A percentile compares a stretch with the other conserved stretches of the same genome.
These are phyloP conservation scores for Scomberomorus guttatus DNA, from an alignment of 2,797 vertebrate species.

Conservation along the genomic window DNA sequence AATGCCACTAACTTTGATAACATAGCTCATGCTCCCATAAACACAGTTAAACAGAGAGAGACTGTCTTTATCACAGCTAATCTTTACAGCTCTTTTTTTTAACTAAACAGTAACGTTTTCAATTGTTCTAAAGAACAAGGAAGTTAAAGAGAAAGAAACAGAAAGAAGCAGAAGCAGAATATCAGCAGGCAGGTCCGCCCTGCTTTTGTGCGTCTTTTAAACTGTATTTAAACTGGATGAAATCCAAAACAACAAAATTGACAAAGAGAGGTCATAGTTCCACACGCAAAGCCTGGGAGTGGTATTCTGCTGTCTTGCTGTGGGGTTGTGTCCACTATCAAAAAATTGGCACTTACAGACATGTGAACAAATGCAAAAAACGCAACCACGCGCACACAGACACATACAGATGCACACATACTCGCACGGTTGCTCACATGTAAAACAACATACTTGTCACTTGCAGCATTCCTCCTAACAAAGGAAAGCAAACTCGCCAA, in stretches of 20 bases:
- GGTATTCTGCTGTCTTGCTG: conserved; percentile 43
- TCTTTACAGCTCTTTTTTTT: conserved; percentile 28
- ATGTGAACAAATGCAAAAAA: neutral
- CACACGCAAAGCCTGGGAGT: conserved; percentile 59
- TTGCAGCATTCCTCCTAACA: neutral
- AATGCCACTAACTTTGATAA: conserved; percentile 31
- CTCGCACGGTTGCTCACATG: neutral
- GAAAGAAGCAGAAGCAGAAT: conserved; percentile 25
- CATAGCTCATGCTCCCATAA: neutral
- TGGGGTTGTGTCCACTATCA: conserved; percentile 19
- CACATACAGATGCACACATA: neutral
- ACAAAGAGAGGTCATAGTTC: conserved; percentile 77
- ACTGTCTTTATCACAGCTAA: conserved; percentile 34
- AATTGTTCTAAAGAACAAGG: conserved; percentile 58
- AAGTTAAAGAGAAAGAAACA: conserved; percentile 59
- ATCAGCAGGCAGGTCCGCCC: conserved; percentile 57
- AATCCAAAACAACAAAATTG: conserved; percentile 63
- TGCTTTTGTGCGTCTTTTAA: conserved; percentile 65
- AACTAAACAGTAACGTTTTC: conserved; percentile 29
- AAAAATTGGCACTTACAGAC: neutral
- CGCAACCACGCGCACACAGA: neutral
- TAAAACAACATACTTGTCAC: neutral
- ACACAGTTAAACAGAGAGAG: conserved; percentile 16
- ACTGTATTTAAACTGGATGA: conserved; percentile 69
- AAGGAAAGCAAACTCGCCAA: neutral